These are phyloP conservation scores for Leucozona laternaria DNA, from an alignment of 2,888 invertebrate species.

Conservation along the genomic window DNA sequence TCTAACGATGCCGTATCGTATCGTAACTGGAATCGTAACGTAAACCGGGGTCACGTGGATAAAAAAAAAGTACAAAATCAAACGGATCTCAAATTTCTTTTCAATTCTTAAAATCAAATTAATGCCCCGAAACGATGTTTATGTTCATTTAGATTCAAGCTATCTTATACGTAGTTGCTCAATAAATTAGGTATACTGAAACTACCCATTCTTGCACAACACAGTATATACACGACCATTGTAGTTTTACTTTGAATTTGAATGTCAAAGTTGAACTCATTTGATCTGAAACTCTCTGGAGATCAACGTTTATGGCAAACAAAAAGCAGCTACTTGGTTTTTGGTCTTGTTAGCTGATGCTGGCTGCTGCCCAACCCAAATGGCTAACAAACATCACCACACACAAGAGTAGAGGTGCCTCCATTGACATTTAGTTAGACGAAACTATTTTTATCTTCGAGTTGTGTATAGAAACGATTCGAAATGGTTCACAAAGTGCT, in stretches of 20 bases:
- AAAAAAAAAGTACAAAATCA: no score
- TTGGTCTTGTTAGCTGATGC: conserved; percentile 41
- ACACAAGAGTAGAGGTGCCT: conserved; percentile 16
- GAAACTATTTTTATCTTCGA: conserved; percentile 54
- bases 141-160: not conserved
- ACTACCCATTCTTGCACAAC: conserved; percentile 6
- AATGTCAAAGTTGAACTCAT: conserved; percentile 69
- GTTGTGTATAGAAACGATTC: conserved; percentile 47
- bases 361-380: conserved; percentile 55
- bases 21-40: no score
- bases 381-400: conserved; percentile 5
- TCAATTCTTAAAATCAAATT: not conserved
- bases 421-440: conserved; percentile 68
- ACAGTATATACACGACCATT: not conserved
- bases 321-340: conserved; percentile 55
- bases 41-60: no score
- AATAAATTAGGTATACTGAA: not conserved
- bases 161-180: not conserved
- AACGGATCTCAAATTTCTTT: not conserved
- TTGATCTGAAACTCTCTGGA: conserved; percentile 35
- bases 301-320: conserved; percentile 26
- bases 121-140: not conserved
- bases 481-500: conserved; percentile 59
- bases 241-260: not conserved
- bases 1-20: no score